phyloP scores from a whole-genome alignment of 2,888 invertebrate species.

The Amphipoea oculea region DNA sequence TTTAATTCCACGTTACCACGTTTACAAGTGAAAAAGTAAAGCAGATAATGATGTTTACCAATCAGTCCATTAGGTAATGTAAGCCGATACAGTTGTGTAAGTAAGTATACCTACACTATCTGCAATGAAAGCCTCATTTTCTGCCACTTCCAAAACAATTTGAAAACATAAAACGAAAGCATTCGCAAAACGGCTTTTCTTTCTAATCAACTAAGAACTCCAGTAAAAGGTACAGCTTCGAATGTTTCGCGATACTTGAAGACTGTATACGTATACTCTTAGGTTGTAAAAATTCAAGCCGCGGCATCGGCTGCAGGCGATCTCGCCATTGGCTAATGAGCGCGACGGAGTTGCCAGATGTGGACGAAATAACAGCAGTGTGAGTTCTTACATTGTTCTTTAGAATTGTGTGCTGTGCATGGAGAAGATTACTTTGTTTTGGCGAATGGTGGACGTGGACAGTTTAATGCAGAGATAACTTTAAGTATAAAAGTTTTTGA shows the following conservation, averaged over 20 bases:
- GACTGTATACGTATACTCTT: conserved; percentile 34
- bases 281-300: conserved; percentile 83
- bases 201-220: conserved; percentile 34
- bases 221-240: conserved; percentile 9
- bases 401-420: not conserved
- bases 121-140: not conserved
- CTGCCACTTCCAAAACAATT: not conserved
- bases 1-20: not conserved
- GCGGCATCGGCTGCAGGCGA: conserved; percentile 82
- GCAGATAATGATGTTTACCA: not conserved
- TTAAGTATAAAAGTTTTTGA: not conserved
- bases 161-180: not conserved
- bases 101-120: not conserved
- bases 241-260: conserved; percentile 9
- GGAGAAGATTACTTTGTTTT: not conserved
- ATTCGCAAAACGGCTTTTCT: conserved; percentile 4
- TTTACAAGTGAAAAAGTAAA: not conserved
- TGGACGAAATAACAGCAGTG: conserved; percentile 30
- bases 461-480: not conserved
- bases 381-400: conserved; percentile 27
- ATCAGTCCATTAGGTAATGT: not conserved
- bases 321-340: conserved; percentile 86
- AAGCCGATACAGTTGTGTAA: not conserved
- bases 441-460: not conserved
- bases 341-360: conserved; percentile 61